Conservation (phyloP, 2,888 invertebrate species). For the Scaptodrosophila latifasciaeformis region DNA sequence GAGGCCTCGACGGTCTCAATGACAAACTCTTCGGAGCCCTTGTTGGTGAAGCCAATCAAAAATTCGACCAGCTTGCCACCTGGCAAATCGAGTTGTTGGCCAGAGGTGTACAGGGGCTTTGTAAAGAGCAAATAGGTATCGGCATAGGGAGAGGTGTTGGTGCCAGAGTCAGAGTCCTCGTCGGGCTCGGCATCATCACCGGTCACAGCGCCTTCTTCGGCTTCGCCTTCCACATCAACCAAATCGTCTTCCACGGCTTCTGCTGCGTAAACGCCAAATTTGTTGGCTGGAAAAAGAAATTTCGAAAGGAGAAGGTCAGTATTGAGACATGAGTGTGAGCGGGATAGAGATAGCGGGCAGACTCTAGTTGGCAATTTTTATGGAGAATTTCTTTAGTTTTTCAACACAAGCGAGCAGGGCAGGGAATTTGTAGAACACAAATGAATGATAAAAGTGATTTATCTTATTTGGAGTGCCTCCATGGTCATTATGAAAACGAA, state of each 20-base stretch:
- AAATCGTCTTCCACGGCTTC: constrained; percentile 80
- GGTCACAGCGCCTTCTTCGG: constrained; percentile 79
- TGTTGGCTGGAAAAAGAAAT: constrained; percentile 76
- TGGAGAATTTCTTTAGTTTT: too few relatives aligned
- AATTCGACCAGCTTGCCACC: constrained; percentile 95
- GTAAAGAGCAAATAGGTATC: constrained; percentile 94
- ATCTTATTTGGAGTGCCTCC: too few relatives aligned
- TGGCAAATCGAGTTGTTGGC: constrained; percentile 80
- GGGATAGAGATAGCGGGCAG: constrained; percentile 20
- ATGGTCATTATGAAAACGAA: too few relatives aligned
- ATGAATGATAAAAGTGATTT: too few relatives aligned
- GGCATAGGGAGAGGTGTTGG: constrained; percentile 87
- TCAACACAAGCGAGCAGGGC: too few relatives aligned
- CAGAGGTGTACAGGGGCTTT: constrained; percentile 81
- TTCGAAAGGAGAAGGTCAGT: neutral
- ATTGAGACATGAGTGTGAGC: constrained; percentile 16
- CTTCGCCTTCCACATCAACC: constrained; percentile 78
- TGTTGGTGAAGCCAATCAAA: constrained; percentile 96
- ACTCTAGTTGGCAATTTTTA: too few relatives aligned
- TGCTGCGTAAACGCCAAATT: constrained; percentile 76
- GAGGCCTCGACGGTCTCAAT: constrained; percentile 97
- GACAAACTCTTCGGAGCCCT: constrained; percentile 91
- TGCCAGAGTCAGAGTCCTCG: constrained; percentile 76
- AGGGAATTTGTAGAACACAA: too few relatives aligned
- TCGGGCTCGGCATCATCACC: constrained; percentile 78